phyloP scores from a whole-genome alignment of 2,797 vertebrate species.

The Pseudomugil gertrudae region DNA sequence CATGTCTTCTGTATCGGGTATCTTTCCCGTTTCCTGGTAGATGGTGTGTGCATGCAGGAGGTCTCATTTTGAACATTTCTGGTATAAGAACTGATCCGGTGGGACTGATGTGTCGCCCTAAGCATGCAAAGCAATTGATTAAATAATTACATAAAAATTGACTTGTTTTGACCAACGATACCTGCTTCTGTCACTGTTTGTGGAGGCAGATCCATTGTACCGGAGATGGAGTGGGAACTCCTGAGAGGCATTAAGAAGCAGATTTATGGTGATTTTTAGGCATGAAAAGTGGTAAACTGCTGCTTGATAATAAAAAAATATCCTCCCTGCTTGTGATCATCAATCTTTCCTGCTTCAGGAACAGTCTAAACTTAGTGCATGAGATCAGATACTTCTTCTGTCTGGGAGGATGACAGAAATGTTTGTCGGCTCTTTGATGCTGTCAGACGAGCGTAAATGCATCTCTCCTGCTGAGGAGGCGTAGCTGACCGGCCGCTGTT shows the following conservation, averaged over 20 bases:
- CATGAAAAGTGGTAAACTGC: too few relatives aligned
- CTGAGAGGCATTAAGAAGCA: not conserved
- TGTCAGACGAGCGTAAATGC: conserved; percentile 40
- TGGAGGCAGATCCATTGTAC: not conserved
- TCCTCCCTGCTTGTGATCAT: not conserved
- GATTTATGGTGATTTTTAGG: not conserved
- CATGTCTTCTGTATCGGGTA: conserved; percentile 42
- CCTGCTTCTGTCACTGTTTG: not conserved
- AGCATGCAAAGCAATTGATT: not conserved
- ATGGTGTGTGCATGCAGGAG: not conserved
- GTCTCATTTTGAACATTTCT: not conserved
- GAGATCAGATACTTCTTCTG: conserved; percentile 44
- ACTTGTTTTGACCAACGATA: not conserved
- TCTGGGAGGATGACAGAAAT: conserved; percentile 34
- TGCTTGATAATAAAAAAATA: too few relatives aligned
- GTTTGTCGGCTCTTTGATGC: conserved; percentile 40
- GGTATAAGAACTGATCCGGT: not conserved
- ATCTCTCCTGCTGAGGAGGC: conserved; percentile 26
- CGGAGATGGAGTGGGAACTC: not conserved
- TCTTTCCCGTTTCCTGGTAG: not conserved
- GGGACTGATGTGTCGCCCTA: not conserved
- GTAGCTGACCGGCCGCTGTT: conserved; percentile 25
- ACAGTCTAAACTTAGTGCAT: conserved; percentile 51
- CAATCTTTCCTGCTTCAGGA: conserved; percentile 10
- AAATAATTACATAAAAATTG: not conserved